Evolutionary conservation across 92 coral and sea anemone genomes (phyloP), one percentile per base, ranked within the genome.

Genomic region (Siderastrea siderea): DNA sequence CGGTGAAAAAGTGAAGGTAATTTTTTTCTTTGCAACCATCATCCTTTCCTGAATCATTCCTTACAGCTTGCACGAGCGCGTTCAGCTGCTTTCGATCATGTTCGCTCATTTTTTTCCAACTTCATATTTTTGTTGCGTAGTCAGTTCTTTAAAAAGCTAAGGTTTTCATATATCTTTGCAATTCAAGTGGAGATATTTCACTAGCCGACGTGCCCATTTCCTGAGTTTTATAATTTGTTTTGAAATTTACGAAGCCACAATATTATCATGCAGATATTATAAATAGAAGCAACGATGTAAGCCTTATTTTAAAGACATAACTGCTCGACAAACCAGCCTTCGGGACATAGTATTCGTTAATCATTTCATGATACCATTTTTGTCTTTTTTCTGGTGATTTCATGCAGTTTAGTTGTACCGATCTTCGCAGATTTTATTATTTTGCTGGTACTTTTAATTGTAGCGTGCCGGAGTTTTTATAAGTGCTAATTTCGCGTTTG

Each of bases 1-100:
- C 66, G 95, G 96, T 67, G 98, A 98, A 91, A 94, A 87, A 87
- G 97, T 98, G 19, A 98, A 98, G 98, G 99, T 98, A 85, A 83
- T 12, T 7, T 45, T 3, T 50, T 47, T 51, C 52, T 77, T 43
- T 38, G 71, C 46, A 17, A 38, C 47, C 70, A 65, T 65, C 70
- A 52, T 52, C 8, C 57, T 6, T 59, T 4, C 13, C 11, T n/a
- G 16, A 49, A 77, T 59, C 77, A 48, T 72, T 38, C 13, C 10
- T 7, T 53, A 10, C 43, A 13, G 0, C 47, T 51, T 64, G 70
- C 47, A 54, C 15, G 80, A 65, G 43, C 49, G 48, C 50, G 80
- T 8, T 52, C 75, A 43, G 65, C 75, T 79, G 44, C 52, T 12
- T 69, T 70, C 68, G 26, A 69, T 44, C 11, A 44, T 17, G 44